These are phyloP conservation scores for Ischnura elegans DNA, from an alignment of 2,888 invertebrate species.

Conservation along the genomic window DNA sequence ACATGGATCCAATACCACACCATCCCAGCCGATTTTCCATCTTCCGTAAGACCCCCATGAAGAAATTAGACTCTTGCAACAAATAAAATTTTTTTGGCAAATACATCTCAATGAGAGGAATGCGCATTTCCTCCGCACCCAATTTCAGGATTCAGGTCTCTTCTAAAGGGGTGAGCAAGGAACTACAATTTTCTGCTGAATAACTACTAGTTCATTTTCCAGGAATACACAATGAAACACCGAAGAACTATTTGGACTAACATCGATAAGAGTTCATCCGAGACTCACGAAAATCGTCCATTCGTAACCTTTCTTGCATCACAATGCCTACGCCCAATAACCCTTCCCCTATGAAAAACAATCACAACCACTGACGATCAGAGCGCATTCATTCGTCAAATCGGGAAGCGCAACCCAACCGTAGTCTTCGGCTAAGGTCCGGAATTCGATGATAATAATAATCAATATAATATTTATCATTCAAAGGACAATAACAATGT, in stretches of 20 bases:
- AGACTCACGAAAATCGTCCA: neutral
- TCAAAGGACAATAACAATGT: neutral
- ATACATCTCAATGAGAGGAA: too few species aligned
- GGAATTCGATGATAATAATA: neutral
- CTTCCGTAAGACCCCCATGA: too few species aligned
- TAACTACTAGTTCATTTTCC: neutral
- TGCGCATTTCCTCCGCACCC: neutral
- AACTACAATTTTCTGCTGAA: neutral
- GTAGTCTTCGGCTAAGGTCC: neutral
- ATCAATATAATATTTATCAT: neutral
- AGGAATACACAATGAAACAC: neutral
- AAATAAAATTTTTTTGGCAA: too few species aligned
- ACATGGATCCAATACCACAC: neutral
- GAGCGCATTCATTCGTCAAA: neutral
- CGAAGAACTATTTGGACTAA: neutral
- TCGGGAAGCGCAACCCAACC: neutral
- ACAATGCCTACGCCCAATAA: neutral
- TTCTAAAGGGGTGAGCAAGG: neutral
- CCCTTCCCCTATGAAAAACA: neutral
- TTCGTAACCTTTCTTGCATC: neutral
- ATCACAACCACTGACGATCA: constrained; percentile 14
- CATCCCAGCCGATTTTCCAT: too few species aligned
- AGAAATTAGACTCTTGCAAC: too few species aligned
- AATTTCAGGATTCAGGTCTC: neutral
- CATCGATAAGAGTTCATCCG: neutral